Evolutionary conservation across 2,888 invertebrate species (phyloP), one percentile per base, ranked within the genome.

Genomic region (Ormyrus labotus): DNA sequence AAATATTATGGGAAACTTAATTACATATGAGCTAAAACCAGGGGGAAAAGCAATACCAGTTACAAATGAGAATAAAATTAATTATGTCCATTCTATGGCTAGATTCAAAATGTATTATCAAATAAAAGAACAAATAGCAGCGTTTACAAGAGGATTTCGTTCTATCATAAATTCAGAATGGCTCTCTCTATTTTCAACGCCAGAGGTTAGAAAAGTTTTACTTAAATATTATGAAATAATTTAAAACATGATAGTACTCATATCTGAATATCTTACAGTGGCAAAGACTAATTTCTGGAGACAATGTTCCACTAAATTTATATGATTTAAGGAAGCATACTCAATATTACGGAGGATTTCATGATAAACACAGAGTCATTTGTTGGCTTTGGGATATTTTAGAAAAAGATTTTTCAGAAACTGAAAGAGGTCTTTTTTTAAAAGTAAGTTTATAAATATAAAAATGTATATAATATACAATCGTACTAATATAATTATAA

Each of bases 311-410:
- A 0, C 92, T 99, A 61, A 98, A 99, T 92, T 91, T 99, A 84
- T 93, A 94, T 84, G 97, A 97, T 91, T 91, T 97, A 82, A 93
- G 98, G 2, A 95, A 94, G 74, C 96, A 99, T 92, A 99, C 99
- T 9, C 98, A 99, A 91, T 99, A 99, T 92, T 99, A 99, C 92
- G 99, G 99, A 80, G 99, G 99, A 6, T 99, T 99, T 92, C 99
- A 99, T 91, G 97, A 97, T 93, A 97, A 97, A 81, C 99, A 99
- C 92, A 94, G 97, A 85, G 98, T 99, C 71, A 97, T 99, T 70
- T 96, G 96, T 89, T 99, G 99, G 99, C 93, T 99, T 71, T 99
- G 99, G 99, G 98, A 99, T 91, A 97, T 99, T 86, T 92, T 99
- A 83, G 97, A 97, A 87, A 95, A 97, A 86, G 99, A 99, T 91